These are phyloP conservation scores for Cebidichthys violaceus DNA, from an alignment of 2,113 vertebrate genomes.

Conservation along the genomic window DNA sequence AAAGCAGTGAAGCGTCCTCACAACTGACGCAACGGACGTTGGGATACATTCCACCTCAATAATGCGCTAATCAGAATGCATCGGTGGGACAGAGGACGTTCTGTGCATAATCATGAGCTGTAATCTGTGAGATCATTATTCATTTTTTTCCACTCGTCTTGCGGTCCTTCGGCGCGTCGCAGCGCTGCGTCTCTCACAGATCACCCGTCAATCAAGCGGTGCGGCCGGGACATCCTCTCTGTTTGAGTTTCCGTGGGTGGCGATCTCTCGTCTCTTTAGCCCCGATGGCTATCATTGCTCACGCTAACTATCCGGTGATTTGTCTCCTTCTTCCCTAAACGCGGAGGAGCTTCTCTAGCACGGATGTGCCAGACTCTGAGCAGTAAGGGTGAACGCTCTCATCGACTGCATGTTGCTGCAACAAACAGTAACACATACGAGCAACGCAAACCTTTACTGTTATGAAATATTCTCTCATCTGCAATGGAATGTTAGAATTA, in stretches of 20 bases:
- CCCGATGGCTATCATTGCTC: background rate
- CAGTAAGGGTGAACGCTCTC: background rate
- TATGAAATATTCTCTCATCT: background rate
- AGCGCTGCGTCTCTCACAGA: constrained; percentile 17
- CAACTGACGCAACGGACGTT: background rate
- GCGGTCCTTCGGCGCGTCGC: background rate
- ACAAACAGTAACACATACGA: background rate
- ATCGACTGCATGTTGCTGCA: background rate
- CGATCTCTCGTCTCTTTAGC: constrained; percentile 23
- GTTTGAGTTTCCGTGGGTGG: constrained; percentile 28
- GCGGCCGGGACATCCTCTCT: constrained; percentile 13
- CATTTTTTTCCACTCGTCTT: constrained; percentile 13
- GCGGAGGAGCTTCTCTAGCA: background rate
- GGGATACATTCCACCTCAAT: background rate
- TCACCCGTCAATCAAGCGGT: constrained; percentile 54
- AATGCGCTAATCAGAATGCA: constrained; percentile 28
- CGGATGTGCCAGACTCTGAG: background rate
- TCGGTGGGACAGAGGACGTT: background rate
- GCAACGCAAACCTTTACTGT: no score
- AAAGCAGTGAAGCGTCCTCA: background rate
- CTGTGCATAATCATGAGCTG: constrained; percentile 1
- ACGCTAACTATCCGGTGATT: background rate
- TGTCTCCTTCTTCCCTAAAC: background rate
- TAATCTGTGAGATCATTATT: constrained; percentile 40
- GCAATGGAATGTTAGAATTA: background rate